Evolutionary conservation across 2,888 invertebrate genomes (phyloP), one percentile per base, ranked within the genome.

Genomic region (Itoplectis maculator): DNA sequence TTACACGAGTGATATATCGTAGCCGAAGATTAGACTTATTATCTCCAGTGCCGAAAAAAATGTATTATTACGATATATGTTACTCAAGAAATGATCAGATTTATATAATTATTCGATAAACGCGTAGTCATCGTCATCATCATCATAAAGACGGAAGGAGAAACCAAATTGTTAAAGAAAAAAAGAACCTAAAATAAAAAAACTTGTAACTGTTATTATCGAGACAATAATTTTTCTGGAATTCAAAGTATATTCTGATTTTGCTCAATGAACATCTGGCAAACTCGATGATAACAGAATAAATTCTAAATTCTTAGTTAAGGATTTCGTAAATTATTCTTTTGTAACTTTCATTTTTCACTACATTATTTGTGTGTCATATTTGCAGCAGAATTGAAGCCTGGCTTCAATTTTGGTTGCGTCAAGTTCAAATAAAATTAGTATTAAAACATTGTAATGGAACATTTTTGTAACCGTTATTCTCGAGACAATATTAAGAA

Each of bases 341-440:
- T 89, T 88, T 90, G 89, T 90, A 90, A 87, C 85, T 86, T 86
- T 85, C 75, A 87, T 89, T 88, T 88, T 88, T 65, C 23, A n/a
- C n/a, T n/a, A 5, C 29, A 29, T 5, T 2, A 13, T 29, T 9
- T 4, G n/a, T 56, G 2, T 29, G 29, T 5, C 29, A 5, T 29
- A 29, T 29, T 3, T 29, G 29, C 29, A 29, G 29, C 29, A 29
- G 5, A 5, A 29, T 29, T 29, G 29, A 29, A 29, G 29, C 29
- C 3, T 3, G 5, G 29, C 29, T 29, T 29, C 29, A 29, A 5
- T 29, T 29, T 29, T 29, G 29, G 2, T 29, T 42, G 42, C 23
- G 18, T 35, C 37, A 45, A 54, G 15, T 13, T 65, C 42, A 54
- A 79, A 45, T 15, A 23, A 35, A 69, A 59, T 68, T 29, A 49